Conservation (phyloP, 1,140 invertebrate genomes). For the Campoletis sonorensis region DNA sequence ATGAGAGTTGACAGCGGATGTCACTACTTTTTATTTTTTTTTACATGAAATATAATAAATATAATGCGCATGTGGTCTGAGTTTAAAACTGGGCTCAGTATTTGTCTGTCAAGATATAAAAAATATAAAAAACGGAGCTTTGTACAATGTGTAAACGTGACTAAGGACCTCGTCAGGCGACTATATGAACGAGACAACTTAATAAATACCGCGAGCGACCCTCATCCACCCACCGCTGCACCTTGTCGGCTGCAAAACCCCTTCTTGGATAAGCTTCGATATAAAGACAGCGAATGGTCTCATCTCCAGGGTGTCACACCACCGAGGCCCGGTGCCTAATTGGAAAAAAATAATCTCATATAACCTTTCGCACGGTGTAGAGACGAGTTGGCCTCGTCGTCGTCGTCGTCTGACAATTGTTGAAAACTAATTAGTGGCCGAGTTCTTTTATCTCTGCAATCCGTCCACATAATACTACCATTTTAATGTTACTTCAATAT, state of each 20-base stretch:
- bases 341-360: constrained; percentile 66
- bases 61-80: constrained; percentile 29
- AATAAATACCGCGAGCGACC: constrained; percentile 43
- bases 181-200: constrained; percentile 38
- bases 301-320: constrained; percentile 1
- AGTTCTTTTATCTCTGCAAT: constrained; percentile 28
- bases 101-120: constrained; percentile 16
- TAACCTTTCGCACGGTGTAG: constrained; percentile 14
- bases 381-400: constrained; percentile 20
- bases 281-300: constrained; percentile 21
- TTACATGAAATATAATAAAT: constrained; percentile 38
- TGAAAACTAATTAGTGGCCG: constrained; percentile 67
- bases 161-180: neutral
- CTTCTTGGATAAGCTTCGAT: neutral
- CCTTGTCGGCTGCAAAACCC: neutral
- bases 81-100: neutral
- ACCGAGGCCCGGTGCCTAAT: constrained; percentile 59
- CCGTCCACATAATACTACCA: neutral
- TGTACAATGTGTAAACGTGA: neutral
- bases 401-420: constrained; percentile 56
- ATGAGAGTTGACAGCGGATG: neutral
- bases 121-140: constrained; percentile 14
- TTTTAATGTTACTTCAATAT: neutral
- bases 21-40: neutral
- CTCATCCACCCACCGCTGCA: neutral